Percentiles rank a stretch among this genome's conserved stretches.
Evolutionary conservation across 2,888 invertebrate genomes (phyloP).

Genomic region (Sclerodermus sp.): DNA sequence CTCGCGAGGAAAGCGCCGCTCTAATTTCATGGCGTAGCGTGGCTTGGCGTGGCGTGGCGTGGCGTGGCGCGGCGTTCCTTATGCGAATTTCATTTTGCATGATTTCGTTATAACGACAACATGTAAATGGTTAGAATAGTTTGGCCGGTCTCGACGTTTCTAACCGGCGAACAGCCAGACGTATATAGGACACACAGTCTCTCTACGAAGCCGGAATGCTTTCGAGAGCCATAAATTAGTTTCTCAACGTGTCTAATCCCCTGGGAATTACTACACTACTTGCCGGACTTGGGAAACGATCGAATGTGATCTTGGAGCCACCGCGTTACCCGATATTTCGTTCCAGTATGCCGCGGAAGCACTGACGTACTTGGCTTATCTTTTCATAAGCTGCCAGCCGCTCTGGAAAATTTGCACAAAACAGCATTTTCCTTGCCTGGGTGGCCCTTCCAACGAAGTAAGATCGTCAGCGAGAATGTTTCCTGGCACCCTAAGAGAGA

Average conservation of each 20-base stretch:
- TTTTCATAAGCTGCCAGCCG: too few species aligned
- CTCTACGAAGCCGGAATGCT: not conserved
- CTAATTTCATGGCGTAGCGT: conserved; percentile 12
- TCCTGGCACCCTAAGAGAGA: too few species aligned
- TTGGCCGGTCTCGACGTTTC: conserved; percentile 5
- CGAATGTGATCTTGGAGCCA: conserved; percentile 29
- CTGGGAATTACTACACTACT: conserved; percentile 27
- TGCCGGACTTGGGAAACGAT: conserved; percentile 25
- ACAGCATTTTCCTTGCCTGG: too few species aligned
- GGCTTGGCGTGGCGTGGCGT: too few species aligned
- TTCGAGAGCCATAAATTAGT: not conserved
- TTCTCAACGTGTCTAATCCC: conserved; percentile 24
- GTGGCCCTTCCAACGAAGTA: too few species aligned
- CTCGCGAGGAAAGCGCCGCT: not conserved
- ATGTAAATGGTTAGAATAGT: conserved; percentile 11
- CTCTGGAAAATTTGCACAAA: too few species aligned
- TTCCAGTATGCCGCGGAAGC: too few species aligned
- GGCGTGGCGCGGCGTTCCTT: too few species aligned
- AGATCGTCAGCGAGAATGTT: too few species aligned
- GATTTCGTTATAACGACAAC: conserved; percentile 8
- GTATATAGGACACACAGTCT: not conserved
- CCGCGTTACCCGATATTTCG: conserved; percentile 19
- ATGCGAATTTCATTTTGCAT: conserved; percentile 5
- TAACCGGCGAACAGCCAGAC: conserved; percentile 10
- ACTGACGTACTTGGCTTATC: too few species aligned